These are phyloP conservation scores for Rallus crepitans DNA, from an alignment of 2,797 vertebrate species.

Conservation along the genomic window DNA sequence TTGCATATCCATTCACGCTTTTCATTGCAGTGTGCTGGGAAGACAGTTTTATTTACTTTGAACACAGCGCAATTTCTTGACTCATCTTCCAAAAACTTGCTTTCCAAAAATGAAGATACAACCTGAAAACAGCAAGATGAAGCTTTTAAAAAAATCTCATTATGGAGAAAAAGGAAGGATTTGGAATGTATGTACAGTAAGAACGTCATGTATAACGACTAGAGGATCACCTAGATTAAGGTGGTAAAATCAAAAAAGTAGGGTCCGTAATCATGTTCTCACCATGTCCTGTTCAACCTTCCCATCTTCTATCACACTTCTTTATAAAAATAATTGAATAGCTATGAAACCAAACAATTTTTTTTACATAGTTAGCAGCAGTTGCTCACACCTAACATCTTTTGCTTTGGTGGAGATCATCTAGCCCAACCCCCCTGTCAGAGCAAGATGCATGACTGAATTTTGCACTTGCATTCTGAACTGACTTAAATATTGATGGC, in stretches of 20 bases:
- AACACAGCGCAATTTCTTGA: conserved; percentile 87
- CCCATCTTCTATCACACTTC: not conserved
- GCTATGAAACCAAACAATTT: not conserved
- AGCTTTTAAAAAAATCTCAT: not conserved
- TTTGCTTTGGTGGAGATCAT: not conserved
- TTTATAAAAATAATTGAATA: not conserved
- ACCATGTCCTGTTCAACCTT: not conserved
- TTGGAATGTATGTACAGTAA: not conserved
- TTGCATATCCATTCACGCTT: conserved; percentile 96
- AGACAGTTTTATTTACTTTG: conserved; percentile 83
- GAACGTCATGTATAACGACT: not conserved
- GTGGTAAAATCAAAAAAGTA: not conserved
- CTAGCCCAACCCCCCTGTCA: too few relatives aligned
- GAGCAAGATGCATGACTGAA: not conserved
- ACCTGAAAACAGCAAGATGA: conserved; percentile 81
- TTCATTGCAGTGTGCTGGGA: conserved; percentile 83
- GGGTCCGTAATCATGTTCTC: not conserved
- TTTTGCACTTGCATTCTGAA: not conserved
- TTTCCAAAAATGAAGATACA: conserved; percentile 88
- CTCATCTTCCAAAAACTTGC: conserved; percentile 86
- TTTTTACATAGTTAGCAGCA: not conserved
- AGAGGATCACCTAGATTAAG: not conserved
- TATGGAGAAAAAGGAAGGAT: not conserved
- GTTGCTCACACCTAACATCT: not conserved
- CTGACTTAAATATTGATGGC: not conserved